These are phyloP conservation scores for Petrophora chlorosata DNA, from an alignment of 2,888 invertebrate genomes.

Conservation along the genomic window DNA sequence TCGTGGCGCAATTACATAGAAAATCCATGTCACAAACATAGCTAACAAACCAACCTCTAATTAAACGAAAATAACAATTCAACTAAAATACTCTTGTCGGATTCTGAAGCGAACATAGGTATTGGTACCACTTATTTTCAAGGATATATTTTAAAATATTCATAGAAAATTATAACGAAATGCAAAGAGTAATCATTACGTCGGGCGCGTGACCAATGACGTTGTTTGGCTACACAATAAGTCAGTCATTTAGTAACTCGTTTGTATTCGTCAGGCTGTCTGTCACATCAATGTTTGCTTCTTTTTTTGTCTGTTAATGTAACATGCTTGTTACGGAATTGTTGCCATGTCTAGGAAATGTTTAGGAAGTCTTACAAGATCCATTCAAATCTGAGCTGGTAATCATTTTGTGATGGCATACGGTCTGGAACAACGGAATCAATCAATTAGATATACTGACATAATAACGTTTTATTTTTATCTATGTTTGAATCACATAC, in stretches of 20 bases:
- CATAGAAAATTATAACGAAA: constrained; percentile 19
- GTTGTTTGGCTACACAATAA: constrained; percentile 32
- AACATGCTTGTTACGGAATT: no score
- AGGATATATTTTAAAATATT: constrained; percentile 22
- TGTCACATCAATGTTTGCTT: constrained; percentile 30
- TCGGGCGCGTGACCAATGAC: constrained; percentile 42
- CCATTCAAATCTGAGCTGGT: no score
- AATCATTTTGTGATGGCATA: no score
- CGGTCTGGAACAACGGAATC: neutral
- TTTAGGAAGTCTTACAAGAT: no score
- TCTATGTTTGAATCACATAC: no score
- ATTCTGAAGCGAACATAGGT: neutral
- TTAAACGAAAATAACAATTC: neutral
- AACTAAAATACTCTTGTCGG: neutral
- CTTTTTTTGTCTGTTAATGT: constrained; percentile 3
- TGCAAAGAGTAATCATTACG: constrained; percentile 17
- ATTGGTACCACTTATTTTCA: constrained; percentile 27
- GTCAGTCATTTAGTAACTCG: constrained; percentile 28
- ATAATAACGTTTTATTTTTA: no score
- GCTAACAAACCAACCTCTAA: neutral
- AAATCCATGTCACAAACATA: no score
- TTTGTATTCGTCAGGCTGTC: constrained; percentile 46
- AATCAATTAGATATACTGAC: no score
- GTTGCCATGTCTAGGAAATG: neutral
- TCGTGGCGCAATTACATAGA: no score